Conservation (phyloP, 2,888 invertebrate genomes). For the Imbricaverruca yamaguchii region DNA sequence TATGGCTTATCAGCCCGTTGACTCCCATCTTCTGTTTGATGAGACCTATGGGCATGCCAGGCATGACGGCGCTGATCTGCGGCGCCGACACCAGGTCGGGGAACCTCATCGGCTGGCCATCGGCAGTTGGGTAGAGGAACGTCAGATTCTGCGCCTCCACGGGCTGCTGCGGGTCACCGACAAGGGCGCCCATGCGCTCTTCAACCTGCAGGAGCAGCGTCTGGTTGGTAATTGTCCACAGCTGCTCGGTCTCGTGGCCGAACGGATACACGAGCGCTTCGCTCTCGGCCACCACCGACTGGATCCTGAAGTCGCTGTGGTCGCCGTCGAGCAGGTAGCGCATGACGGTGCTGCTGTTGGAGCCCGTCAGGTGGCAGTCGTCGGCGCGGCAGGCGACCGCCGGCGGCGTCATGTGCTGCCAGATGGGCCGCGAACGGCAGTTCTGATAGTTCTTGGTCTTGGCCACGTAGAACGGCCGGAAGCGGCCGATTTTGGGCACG, state of each 20-base stretch:
- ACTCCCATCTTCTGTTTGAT: conserved; percentile 3
- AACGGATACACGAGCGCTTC: conserved; percentile 7
- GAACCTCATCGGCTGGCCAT: conserved; percentile 25
- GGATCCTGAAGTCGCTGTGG: not conserved
- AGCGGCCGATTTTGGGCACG: conserved; percentile 25
- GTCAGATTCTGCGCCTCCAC: not conserved
- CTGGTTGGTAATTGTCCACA: conserved; percentile 18
- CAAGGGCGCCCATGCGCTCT: not conserved
- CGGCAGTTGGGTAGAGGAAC: conserved; percentile 26
- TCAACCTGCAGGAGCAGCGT: not conserved
- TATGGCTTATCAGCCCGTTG: not conserved
- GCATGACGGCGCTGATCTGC: conserved; percentile 31
- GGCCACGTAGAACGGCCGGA: conserved; percentile 37
- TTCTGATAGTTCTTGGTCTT: conserved; percentile 44
- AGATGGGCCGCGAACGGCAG: conserved; percentile 39
- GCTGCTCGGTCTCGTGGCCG: not conserved
- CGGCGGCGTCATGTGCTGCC: conserved; percentile 25
- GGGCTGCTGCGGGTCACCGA: conserved; percentile 24
- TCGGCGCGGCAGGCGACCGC: conserved; percentile 5
- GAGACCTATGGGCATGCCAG: conserved; percentile 29
- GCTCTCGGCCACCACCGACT: conserved; percentile 19
- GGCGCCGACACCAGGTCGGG: conserved; percentile 32
- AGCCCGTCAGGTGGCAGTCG: conserved; percentile 14
- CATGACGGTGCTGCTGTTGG: not conserved
- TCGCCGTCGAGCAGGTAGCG: conserved; percentile 16